Evolutionary conservation across 1,140 invertebrate genomes (phyloP), one percentile per base, ranked within the genome.

Genomic region (Drosophila grimshawi): DNA sequence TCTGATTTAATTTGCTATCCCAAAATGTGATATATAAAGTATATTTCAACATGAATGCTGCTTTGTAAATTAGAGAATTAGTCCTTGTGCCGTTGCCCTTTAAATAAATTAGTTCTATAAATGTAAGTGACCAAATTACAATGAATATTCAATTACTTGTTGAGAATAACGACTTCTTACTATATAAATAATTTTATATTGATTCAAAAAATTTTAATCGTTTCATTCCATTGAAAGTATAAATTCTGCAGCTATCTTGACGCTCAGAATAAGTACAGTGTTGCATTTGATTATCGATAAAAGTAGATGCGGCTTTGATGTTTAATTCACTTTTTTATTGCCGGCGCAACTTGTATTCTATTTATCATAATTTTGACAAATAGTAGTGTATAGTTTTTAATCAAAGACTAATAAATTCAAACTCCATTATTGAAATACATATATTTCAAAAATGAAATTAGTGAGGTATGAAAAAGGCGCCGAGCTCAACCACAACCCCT

Each of bases 391-490:
- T n/a, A 57, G 35, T 37, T 53, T 32, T 27, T 10, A 11, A 65
- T 8, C n/a, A 35, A 30, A 35, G 5, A 46, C 5, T 29, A 27
- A 3, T 32, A 49, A 27, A 41, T 32, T 19, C 5, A 11, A 27
- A 43, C 7, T 8, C 7, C 10, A 10, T 33, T 29, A 39, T 41
- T 49, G 33, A 35, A 48, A 35, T 32, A 48, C 11, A 35, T 27
- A 48, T 30, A 41, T 33, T 41, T 48, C 8, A 37, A 73, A 55
- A 27, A 73, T 73, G 70, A 73, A 73, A 43, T 61, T 73, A 56
- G 70, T 73, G 49, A 73, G 70, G 70, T 73, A 72, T 19, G 69
- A n/a, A 7, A 48, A 45, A 35, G 19, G 19, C 19, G 19, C 19
- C 19, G 19, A 19, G 19, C 19, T 19, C 41, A 19, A 19, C 7